Base-by-base conservation (phyloP, 2,797 vertebrate genomes). In the Notolepis coatsorum region DNA sequence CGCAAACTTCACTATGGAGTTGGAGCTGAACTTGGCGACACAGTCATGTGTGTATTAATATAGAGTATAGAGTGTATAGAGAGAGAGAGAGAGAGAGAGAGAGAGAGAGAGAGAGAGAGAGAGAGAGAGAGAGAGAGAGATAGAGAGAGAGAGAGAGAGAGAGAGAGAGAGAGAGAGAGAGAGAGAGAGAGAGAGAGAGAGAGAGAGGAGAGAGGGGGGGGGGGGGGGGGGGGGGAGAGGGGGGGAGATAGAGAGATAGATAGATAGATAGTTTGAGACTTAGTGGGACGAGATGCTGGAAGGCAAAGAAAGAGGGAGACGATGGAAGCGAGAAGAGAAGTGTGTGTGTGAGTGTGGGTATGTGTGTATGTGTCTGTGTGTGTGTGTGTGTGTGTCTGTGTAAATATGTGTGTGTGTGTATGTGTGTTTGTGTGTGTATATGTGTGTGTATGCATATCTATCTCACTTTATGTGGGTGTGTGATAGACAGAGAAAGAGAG, bases 281-380 rank as follows among this genome's bases (percentile, higher is more conserved):
- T n/a, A 18, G 39, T 17, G 39, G 20, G 39, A 15, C 8, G 39
- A 42, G 3, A 18, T 13, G 37, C 2, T 39, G 37, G 37, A 41
- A 41, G 8, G 12, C 13, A 41, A 3, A 41, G 38, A 41, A 7
- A 41, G 38, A 13, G 12, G 7, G 12, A 7, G 33, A 35, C 7
- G 33, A 35, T 7, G 33, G 13, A 7, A 35, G 33, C 7, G n/a
- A n/a, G n/a, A n/a, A n/a, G n/a, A n/a, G n/a, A n/a, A n/a, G n/a
- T n/a, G n/a, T n/a, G n/a, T n/a, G n/a, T n/a, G n/a, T 88, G 85
- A 88, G 82, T 78, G 7, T 59, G 77, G 8, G 18, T 3, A 6
- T 43, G 18, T 35, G 8, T 35, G 8, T 35, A 35, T 35, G 33
- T 7, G 33, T 7, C 13, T n/a, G 38, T 2, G 7, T n/a, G 12